Evolutionary conservation across 1,140 invertebrate genomes (phyloP), one percentile per base, ranked within the genome.

Genomic region (Bombyx mandarina): DNA sequence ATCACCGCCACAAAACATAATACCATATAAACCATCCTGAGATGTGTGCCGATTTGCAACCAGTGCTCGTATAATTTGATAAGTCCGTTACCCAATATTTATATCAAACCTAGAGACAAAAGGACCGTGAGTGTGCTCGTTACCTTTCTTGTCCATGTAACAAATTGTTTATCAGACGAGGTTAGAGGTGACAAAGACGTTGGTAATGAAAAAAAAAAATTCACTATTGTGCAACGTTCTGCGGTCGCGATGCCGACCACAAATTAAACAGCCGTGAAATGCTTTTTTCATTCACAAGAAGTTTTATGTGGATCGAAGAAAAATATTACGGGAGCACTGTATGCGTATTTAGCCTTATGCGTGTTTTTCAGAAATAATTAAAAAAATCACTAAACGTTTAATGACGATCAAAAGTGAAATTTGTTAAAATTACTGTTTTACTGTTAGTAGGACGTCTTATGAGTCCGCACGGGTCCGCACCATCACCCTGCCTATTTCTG

Each of bases 71-170:
- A 83, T 87, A 84, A 74, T 85, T 80, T 75, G 61, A 71, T 75
- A 75, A 76, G 72, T 68, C 66, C 66, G 69, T 85, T 86, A 69
- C 74, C 58, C 79, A 85, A 87, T 82, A 85, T 87, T 82, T 87
- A 87, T 87, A 87, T 84, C 74, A 69, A 64, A 56, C 57, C 69
- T 71, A 69, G 57, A 77, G 69, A 76, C 75, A 74, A 79, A 77
- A 79, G 74, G 74, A 69, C 75, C 77, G 70, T 77, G 79, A 79
- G 71, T 77, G 69, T 75, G 63, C 69, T 62, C 67, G 66, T 56
- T 65, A 71, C 79, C 79, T 80, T 80, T 81, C 80, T 76, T 67
- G 76, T 79, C 83, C 83, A 74, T 86, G 83, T 85, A 81, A 73
- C 77, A 82, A 75, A 76, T 82, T 70, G 67, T 56, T 80, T 78